Evolutionary conservation across 2,113 vertebrate species (phyloP).

Genomic region (Tenebrosternarchus preto): DNA sequence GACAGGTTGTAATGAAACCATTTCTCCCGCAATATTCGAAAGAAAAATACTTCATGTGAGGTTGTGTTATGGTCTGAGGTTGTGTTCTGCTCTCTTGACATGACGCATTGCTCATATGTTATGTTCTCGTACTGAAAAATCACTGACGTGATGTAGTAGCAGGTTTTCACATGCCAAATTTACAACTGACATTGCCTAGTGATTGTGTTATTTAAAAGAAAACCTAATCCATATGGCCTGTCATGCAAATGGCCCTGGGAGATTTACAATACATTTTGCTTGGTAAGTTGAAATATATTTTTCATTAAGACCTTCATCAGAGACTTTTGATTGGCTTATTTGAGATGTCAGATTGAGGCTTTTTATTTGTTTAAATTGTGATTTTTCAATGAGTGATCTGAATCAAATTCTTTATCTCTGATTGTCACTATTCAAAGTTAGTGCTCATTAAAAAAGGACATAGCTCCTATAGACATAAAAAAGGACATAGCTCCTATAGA

Average conservation of each 20-base stretch:
- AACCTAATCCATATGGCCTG: neutral
- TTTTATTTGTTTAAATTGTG: conserved; percentile 52
- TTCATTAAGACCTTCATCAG: neutral
- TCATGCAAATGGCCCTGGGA: neutral
- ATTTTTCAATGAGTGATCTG: conserved; percentile 21
- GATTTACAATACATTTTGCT: neutral
- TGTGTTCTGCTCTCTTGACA: neutral
- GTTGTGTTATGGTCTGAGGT: neutral
- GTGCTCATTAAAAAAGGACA: too few species aligned
- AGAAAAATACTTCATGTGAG: neutral
- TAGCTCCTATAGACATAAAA: neutral
- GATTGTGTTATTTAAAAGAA: neutral
- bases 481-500: conserved; percentile 33
- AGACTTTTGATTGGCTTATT: neutral
- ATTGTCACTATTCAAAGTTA: conserved; percentile 11
- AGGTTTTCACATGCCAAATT: neutral
- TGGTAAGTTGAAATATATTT: neutral
- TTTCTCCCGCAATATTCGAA: conserved; percentile 11
- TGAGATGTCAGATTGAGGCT: neutral
- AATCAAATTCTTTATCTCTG: conserved; percentile 31
- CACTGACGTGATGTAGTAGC: conserved; percentile 20
- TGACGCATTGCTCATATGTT: neutral
- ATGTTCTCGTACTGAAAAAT: neutral
- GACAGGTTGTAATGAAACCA: neutral
- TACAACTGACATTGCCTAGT: neutral